Base-by-base conservation (phyloP, 2,797 vertebrate genomes). In the Buphagus erythrorhynchus region DNA sequence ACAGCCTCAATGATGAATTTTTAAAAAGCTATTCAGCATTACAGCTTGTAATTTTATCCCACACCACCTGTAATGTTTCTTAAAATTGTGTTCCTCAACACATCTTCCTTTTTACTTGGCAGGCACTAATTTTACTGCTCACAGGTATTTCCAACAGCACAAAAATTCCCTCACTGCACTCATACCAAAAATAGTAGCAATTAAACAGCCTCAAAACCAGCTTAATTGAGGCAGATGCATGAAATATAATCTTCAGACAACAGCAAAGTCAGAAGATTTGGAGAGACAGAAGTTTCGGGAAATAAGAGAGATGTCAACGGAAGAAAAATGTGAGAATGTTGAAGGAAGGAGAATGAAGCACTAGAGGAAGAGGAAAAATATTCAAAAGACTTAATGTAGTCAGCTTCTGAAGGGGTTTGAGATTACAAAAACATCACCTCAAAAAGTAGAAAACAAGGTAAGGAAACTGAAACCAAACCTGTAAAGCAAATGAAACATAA, bases 391-490 rank as follows among this genome's bases (percentile, higher is more conserved):
- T 17, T 33, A 24, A 69, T 1, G 2, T 29, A 67, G 38, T 48
- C 83, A 74, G 52, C 13, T 77, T 86, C 83, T 72, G 45, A 35
- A 59, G 12, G 6, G 10, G 24, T 26, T 48, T 79, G 38, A 91
- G 62, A 68, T 33, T 22, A 85, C 55, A 89, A 69, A 91, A 74
- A 17, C 1, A 1, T 74, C 38, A 78, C 38, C 40, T 79, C 63
- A 69, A 76, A 43, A 85, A 82, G 11, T 16, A 67, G 26, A 40
- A 89, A 93, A 73, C 11, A 89, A 79, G 15, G 14, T 33, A 51
- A 86, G 46, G 68, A 90, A 95, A 75, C 25, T 35, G n/a, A 93
- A 95, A 90, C 22, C 11, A 86, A 90, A 88, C 36, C 24, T 77
- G 48, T 77, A 90, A 61, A 86, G 71, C 26, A 57, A 82, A 43